Evolutionary conservation across 1,140 invertebrate genomes (phyloP), one percentile per base, ranked within the genome.

Genomic region (Pseudomyrmex sp.): DNA sequence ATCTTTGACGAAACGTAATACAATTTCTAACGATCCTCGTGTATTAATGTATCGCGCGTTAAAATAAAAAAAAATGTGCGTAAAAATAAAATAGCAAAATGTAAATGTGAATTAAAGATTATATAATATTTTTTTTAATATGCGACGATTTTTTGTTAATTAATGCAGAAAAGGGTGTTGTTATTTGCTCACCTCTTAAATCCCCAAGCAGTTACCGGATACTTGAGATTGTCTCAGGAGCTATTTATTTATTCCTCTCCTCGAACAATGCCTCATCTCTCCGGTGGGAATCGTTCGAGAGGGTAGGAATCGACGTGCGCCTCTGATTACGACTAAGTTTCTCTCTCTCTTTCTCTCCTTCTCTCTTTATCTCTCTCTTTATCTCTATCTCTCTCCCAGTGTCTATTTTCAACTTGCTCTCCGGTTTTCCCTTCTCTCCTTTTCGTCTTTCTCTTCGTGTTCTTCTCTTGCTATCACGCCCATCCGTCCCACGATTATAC

Each of bases 161-260:
- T 88, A 88, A 88, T 63, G 72, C 50, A 59, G 15, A 82, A 13
- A 35, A 15, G 20, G 48, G 68, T 56, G 50, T 77, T 35, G 50
- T 77, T 35, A 85, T 54, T 52, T 75, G 56, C 73, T 82, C 73
- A 69, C 70, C 65, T 23, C 63, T 77, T 63, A 61, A 61, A 18
- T 61, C 61, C 50, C 48, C 72, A 18, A 46, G 35, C 77, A 75
- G 72, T 82, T 87, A 82, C 68, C 75, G 59, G 69, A 82, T 76
- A 76, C 72, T 85, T 50, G 56, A 69, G 52, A 87, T 84, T 88
- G 83, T 82, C 76, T 82, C 83, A 18, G 72, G 13, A 72, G 56
- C 72, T 88, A 87, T 87, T 88, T 88, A 88, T 88, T 88, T 88
- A 88, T 88, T 80, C 76, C 72, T 69, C 54, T 77, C 50, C 86